A percentile compares a stretch with the other conserved stretches of the same genome.
phyloP scores from a whole-genome alignment of 2,113 vertebrate genomes.

The Gobius niger region DNA sequence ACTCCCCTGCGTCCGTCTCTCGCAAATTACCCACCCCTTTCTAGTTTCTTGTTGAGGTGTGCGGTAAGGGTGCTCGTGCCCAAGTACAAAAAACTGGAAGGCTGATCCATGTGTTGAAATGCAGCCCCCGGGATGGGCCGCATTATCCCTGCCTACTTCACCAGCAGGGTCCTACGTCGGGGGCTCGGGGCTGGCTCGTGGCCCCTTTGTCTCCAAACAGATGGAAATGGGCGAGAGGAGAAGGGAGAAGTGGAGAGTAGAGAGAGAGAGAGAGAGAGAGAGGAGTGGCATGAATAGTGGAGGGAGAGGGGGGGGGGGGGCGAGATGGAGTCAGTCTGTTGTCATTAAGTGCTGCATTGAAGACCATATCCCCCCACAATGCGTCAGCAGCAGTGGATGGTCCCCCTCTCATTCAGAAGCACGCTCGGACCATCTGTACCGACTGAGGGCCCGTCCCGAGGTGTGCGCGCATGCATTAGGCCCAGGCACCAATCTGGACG shows the following conservation, averaged over 20 bases:
- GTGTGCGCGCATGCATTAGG: conserved; percentile 69
- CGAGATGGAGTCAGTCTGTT: conserved; percentile 80
- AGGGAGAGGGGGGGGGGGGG: conserved; percentile 51
- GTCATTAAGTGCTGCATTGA: conserved; percentile 82
- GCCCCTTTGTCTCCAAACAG: conserved; percentile 83
- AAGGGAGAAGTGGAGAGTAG: conserved; percentile 64
- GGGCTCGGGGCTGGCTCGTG: conserved; percentile 76
- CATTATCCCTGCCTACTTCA: conserved; percentile 78
- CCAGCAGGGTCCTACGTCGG: conserved; percentile 74
- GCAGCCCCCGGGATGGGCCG: conserved; percentile 75
- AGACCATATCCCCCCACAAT: conserved; percentile 76
- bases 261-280: conserved; percentile 21
- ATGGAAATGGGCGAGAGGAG: conserved; percentile 79
- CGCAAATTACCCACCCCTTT: conserved; percentile 1
- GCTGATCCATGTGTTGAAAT: conserved; percentile 80
- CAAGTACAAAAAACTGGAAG: conserved; percentile 59
- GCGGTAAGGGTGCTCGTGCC: conserved; percentile 56
- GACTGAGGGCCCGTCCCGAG: conserved; percentile 57
- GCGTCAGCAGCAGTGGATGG: conserved; percentile 68
- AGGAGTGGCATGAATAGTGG: conserved; percentile 50
- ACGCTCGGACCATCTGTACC: conserved; percentile 80
- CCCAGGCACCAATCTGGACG: conserved; percentile 63
- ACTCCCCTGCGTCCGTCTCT: conserved; percentile 43
- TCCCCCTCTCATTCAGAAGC: conserved; percentile 73
- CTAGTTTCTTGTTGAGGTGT: conserved; percentile 30